Base-by-base conservation (phyloP, 2,888 invertebrate genomes). In the Biston stratarius region DNA sequence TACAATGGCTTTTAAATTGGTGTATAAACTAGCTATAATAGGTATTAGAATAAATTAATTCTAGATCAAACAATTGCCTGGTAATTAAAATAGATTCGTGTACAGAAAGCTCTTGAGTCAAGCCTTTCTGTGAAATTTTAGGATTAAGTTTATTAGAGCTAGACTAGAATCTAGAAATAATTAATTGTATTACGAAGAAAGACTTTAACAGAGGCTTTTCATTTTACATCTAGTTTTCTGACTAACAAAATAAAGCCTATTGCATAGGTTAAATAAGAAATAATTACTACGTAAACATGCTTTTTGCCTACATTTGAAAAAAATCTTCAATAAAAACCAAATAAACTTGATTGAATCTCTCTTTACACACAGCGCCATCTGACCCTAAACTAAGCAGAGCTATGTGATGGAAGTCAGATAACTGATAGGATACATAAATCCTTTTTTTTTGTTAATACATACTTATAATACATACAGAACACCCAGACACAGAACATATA, bases 121-220 rank as follows among this genome's bases (percentile, higher is more conserved):
- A 49, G 36, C 33, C 59, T 59, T 59, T 59, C 49, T 49, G 6
- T 48, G 33, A 8, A 49, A 59, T 40, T 49, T 33, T 49, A 59
- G 49, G 48, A 59, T 59, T 59, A 59, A n/a, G 7, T 59, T 49
- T 48, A 49, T 38, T 59, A 51, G 48, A 49, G 10, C 48, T 51
- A 49, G 48, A 59, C 33, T 49, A 38, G 7, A 7, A 36, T n/a
- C 49, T 59, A 49, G 59, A n/a, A 38, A 42, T 40, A 59, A 59
- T 42, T 49, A 49, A 40, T 51, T 49, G 49, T 49, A 48, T 15
- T 38, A 12, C 48, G 45, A 9, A 47, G 34, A 47, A 40, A 59
- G 59, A 48, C 36, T 40, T 40, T 42, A 15, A 59, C 48, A 48
- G 48, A 40, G 48, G 58, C 15, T 38, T 10, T 33, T 57, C 33